Percentiles rank a stretch among this genome's conserved stretches.
Conservation (phyloP, 2,797 vertebrate species). For the Peromyscus eremicus region DNA sequence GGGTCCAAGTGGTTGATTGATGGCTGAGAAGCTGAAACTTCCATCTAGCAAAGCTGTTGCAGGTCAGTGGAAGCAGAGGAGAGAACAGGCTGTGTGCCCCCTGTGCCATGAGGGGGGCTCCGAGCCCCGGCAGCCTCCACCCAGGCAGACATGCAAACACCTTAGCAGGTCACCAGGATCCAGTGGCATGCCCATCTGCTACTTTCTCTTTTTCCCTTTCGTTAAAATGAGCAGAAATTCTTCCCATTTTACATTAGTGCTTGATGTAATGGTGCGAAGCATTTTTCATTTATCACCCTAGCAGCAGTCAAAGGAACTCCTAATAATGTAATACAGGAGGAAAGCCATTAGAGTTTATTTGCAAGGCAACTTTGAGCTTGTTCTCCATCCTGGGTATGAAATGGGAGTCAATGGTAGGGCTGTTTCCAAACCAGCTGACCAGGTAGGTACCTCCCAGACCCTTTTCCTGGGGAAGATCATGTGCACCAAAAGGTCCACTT, state of each 20-base stretch:
- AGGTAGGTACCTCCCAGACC: not conserved
- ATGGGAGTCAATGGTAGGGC: conserved; percentile 61
- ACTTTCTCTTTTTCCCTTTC: conserved; percentile 42
- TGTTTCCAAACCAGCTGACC: not conserved
- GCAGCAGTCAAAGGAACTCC: conserved; percentile 87
- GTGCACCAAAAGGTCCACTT: not conserved
- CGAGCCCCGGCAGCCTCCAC: not conserved
- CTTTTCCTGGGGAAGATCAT: not conserved
- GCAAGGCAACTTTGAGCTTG: conserved; percentile 82
- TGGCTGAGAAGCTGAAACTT: not conserved
- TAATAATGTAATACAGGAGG: conserved; percentile 85
- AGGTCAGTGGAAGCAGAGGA: not conserved
- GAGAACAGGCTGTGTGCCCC: not conserved
- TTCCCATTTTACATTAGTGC: conserved; percentile 85
- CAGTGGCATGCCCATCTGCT: conserved; percentile 62
- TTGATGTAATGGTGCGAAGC: conserved; percentile 88
- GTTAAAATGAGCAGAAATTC: conserved; percentile 80
- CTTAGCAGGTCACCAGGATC: not conserved
- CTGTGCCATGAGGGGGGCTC: accelerated
- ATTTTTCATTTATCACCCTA: conserved; percentile 90
- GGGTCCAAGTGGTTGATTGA: not conserved
- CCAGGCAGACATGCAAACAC: conserved; percentile 7
- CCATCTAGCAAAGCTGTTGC: not conserved
- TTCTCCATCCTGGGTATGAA: conserved; percentile 73
- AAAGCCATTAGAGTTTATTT: conserved; percentile 88